Percentiles rank a stretch among this genome's conserved stretches.
phyloP scores from a whole-genome alignment of 2,113 vertebrate species.

The Pituophis catenifer region DNA sequence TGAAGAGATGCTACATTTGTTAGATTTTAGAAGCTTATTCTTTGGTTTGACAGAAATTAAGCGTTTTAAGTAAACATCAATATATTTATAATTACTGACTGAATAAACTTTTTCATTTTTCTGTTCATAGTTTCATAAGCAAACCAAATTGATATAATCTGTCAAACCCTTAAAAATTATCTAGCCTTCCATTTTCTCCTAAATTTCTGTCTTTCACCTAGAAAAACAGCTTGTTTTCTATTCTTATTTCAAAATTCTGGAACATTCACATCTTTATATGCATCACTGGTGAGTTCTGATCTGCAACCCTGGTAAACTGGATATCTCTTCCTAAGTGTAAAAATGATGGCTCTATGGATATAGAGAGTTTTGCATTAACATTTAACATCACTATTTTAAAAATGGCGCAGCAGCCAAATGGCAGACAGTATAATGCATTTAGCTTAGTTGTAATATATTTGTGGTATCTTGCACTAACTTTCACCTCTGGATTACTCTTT shows the following conservation, averaged over 20 bases:
- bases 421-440: neutral
- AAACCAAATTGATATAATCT: neutral
- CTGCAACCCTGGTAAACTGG: too few relatives aligned
- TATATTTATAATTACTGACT: too few relatives aligned
- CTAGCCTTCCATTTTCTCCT: neutral
- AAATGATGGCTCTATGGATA: too few relatives aligned
- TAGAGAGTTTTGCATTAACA: too few relatives aligned
- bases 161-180: neutral
- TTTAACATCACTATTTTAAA: too few relatives aligned
- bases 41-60: neutral
- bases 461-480: neutral
- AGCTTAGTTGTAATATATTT: neutral
- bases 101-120: neutral
- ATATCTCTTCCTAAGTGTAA: too few relatives aligned
- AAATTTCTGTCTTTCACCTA: too few relatives aligned
- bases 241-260: too few relatives aligned
- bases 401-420: too few relatives aligned
- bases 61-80: neutral
- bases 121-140: neutral
- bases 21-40: neutral
- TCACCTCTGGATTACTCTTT: neutral
- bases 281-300: too few relatives aligned
- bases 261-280: too few relatives aligned
- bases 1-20: neutral
- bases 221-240: too few relatives aligned